A percentile compares a stretch with the other conserved stretches of the same genome.
Conservation (phyloP, 2,888 invertebrate genomes). For the Drosophila mayaguana region DNA sequence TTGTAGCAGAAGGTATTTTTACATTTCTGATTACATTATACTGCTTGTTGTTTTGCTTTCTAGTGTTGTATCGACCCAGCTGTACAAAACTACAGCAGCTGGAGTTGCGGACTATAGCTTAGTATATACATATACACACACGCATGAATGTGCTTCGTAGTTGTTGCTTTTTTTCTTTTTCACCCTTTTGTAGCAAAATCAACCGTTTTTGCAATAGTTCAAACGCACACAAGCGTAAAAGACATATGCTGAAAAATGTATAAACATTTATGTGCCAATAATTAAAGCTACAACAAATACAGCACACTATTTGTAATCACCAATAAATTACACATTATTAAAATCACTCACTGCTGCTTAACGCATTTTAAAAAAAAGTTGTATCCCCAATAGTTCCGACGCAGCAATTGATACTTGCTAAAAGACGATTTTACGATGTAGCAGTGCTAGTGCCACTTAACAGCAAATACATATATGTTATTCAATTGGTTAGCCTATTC, state of each 20-base stretch:
- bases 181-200: conserved; percentile 39
- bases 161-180: conserved; percentile 34
- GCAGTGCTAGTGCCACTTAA: conserved; percentile 37
- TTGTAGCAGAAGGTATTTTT: conserved; percentile 5
- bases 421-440: conserved; percentile 45
- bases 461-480: conserved; percentile 30
- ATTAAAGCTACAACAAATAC: conserved; percentile 10
- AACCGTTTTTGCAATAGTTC: conserved; percentile 30
- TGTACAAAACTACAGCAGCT: conserved; percentile 23
- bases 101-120: conserved; percentile 19
- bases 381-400: conserved; percentile 27
- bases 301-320: neutral
- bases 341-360: conserved; percentile 54
- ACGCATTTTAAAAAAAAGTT: conserved; percentile 39
- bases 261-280: conserved; percentile 5
- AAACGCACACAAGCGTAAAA: conserved; percentile 24
- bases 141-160: conserved; percentile 11
- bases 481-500: conserved; percentile 5
- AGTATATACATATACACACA: neutral
- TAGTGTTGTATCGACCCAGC: conserved; percentile 23
- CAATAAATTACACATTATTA: conserved; percentile 6
- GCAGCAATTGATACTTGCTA: conserved; percentile 42
- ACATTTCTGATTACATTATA: conserved; percentile 7
- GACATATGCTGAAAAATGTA: conserved; percentile 11
- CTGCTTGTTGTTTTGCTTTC: neutral